phyloP scores from a whole-genome alignment of 23 tunicate genomes.

The Phallusia fumigata region DNA sequence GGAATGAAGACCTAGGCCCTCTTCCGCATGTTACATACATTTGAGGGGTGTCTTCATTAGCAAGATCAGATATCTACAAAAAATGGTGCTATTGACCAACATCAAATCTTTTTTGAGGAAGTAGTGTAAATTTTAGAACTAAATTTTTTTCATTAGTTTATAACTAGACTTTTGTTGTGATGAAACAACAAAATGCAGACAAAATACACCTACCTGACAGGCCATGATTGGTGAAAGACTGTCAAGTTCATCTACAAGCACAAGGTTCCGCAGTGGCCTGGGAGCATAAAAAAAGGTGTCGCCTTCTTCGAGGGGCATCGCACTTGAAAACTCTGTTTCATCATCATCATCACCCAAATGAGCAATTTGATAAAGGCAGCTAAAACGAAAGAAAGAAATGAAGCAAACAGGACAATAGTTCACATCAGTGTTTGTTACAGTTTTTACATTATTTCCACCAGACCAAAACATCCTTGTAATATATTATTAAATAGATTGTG shows the following conservation, averaged over 20 bases:
- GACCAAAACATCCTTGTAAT: too few relatives aligned
- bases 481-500: too few relatives aligned
- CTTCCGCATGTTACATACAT: constrained; percentile 97
- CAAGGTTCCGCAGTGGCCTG: constrained; percentile 75
- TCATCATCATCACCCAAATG: constrained; percentile 99
- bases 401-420: too few relatives aligned
- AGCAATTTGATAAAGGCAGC: constrained; percentile 93
- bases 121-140: too few relatives aligned
- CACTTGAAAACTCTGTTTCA: constrained; percentile 92
- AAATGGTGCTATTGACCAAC: too few relatives aligned
- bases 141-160: too few relatives aligned
- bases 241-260: constrained; percentile 94
- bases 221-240: constrained; percentile 92
- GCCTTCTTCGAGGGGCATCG: constrained; percentile 92
- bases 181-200: too few relatives aligned
- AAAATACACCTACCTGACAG: constrained; percentile 66
- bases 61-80: constrained; percentile 87
- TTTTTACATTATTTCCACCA: too few relatives aligned
- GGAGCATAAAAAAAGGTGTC: constrained; percentile 98
- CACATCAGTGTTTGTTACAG: too few relatives aligned
- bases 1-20: constrained; percentile 87
- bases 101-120: too few relatives aligned
- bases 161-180: too few relatives aligned
- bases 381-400: constrained; percentile 9
- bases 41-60: constrained; percentile 99